Conservation (phyloP, 2,113 vertebrate genomes). For the Phaethornis superciliosus region DNA sequence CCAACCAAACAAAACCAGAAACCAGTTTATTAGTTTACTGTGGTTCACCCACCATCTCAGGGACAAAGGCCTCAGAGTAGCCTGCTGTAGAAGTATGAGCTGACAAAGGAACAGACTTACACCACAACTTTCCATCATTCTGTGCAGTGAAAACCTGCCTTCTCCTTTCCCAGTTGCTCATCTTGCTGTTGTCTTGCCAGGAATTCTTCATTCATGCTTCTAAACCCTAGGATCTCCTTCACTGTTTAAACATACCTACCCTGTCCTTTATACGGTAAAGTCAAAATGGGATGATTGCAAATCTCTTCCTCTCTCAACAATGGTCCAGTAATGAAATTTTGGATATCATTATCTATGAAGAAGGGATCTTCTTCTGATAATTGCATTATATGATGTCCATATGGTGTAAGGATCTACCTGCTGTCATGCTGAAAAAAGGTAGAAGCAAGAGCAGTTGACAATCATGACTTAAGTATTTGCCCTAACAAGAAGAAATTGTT, state of each 20-base stretch:
- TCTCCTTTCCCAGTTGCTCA: not conserved
- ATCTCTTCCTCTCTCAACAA: not conserved
- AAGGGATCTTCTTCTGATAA: not conserved
- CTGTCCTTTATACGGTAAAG: fast-evolving
- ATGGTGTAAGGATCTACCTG: not conserved
- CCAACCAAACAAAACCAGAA: not conserved
- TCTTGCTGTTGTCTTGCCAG: not conserved
- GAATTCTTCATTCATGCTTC: not conserved
- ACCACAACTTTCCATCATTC: not conserved
- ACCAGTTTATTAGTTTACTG: not conserved
- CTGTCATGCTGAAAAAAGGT: not conserved
- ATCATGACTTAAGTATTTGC: not conserved
- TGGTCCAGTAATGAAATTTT: not conserved
- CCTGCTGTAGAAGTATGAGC: not conserved
- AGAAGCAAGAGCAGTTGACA: not conserved
- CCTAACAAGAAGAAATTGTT: not conserved
- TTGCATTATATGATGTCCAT: not conserved
- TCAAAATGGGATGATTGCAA: not conserved
- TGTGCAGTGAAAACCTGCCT: not conserved
- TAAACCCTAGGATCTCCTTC: not conserved
- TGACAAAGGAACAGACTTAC: not conserved
- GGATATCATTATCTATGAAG: not conserved
- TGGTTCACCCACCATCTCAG: not conserved
- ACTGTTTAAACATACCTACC: not conserved
- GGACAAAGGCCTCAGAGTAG: not conserved